phyloP scores from a whole-genome alignment of 1,140 invertebrate species.

The Varroa destructor region DNA sequence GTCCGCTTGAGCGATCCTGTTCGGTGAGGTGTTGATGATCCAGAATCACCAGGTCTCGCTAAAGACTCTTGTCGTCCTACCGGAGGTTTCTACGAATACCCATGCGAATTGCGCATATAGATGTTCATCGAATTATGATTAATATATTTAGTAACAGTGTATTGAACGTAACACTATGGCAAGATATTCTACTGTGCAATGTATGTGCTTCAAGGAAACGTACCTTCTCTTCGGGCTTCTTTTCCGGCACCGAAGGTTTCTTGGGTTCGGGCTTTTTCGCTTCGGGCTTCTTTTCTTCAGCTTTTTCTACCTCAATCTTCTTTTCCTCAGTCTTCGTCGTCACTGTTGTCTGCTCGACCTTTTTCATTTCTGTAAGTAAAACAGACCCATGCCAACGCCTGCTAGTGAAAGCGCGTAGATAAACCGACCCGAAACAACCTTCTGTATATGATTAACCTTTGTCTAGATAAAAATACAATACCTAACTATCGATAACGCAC shows the following conservation, averaged over 20 bases:
- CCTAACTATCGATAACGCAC: constrained; percentile 35
- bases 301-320: constrained; percentile 33
- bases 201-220: not conserved
- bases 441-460: constrained; percentile 3
- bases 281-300: constrained; percentile 34
- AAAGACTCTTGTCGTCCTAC: constrained; percentile 1
- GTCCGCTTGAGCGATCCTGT: constrained; percentile 12
- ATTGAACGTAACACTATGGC: too few species aligned
- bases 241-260: constrained; percentile 35
- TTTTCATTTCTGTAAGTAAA: constrained; percentile 33
- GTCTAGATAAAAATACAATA: not conserved
- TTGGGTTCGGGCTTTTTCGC: constrained; percentile 34
- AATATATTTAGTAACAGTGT: too few species aligned
- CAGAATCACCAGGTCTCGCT: not conserved
- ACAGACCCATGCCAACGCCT: not conserved
- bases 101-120: too few species aligned
- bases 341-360: constrained; percentile 36
- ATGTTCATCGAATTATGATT: too few species aligned
- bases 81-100: too few species aligned
- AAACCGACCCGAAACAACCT: not conserved
- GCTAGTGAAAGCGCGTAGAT: not conserved
- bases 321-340: constrained; percentile 36
- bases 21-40: constrained; percentile 1
- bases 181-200: too few species aligned
- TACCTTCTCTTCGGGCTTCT: constrained; percentile 34